Evolutionary conservation across 2,113 vertebrate genomes (phyloP), one percentile per base, ranked within the genome.

Genomic region (Lagopus muta): DNA sequence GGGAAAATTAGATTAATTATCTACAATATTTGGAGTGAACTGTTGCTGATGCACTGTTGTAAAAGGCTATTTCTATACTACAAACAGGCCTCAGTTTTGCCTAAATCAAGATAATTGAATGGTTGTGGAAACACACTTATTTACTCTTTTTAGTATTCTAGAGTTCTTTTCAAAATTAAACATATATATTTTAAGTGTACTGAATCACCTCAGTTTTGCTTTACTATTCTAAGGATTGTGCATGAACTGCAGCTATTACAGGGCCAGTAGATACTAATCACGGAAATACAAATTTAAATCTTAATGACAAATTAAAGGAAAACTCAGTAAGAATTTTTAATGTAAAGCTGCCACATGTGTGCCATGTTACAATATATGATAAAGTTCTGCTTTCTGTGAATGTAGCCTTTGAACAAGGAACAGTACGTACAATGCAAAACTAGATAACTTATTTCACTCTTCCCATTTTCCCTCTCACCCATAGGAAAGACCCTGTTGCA

Each of bases 1-100:
- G 73, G 93, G 95, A 96, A 97, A 97, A 97, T 96, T 94, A 97
- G 96, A 98, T 98, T 98, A 98, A 98, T 98, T 97, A 96, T 97
- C 95, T 97, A 88, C 89, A 97, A 96, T 84, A 97, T 95, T 97
- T 96, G 89, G 50, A 97, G 83, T 95, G 94, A 97, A 95, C 54
- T 64, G 75, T 81, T 95, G 92, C 74, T 97, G 90, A 95, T 96
- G 50, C 62, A 92, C 73, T 92, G 10, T 79, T 96, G 76, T 88
- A 96, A 48, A 95, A 87, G 38, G 28, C 5, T 92, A 94, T 97
- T 95, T 97, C 95, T 90, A 58, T 87, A 66, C 85, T 95, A 90
- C 89, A 95, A 88, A 89, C 3, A 62, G 79, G 61, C 55, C 42
- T 95, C 89, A 80, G 72, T 95, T 96, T 94, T 93, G 52, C 38